Conservation (phyloP, 2,888 invertebrate species). For the Dyspetes luteomarginatus region DNA sequence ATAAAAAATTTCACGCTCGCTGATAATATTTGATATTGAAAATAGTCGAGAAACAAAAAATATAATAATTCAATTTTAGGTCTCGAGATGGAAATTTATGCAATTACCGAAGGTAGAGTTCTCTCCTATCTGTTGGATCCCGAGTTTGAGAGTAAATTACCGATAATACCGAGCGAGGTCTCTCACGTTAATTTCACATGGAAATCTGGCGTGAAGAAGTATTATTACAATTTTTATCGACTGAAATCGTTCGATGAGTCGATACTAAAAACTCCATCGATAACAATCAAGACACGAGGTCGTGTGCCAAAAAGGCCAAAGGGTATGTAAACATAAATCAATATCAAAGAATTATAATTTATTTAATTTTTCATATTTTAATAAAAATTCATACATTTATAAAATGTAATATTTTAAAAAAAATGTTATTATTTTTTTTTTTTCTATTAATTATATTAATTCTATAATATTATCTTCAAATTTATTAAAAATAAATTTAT, state of each 20-base stretch:
- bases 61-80: constrained; percentile 84
- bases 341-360: background rate
- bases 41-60: background rate
- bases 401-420: too few species aligned
- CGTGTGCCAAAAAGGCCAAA: constrained; percentile 93
- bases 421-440: too few species aligned
- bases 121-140: constrained; percentile 94
- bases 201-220: constrained; percentile 92
- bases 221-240: constrained; percentile 94
- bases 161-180: constrained; percentile 96
- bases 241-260: constrained; percentile 93
- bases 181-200: constrained; percentile 96
- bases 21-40: too few species aligned
- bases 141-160: constrained; percentile 94
- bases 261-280: constrained; percentile 93
- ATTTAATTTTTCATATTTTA: constrained; percentile 5
- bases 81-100: constrained; percentile 94
- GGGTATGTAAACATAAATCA: constrained; percentile 85
- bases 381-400: too few species aligned
- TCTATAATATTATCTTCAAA: background rate
- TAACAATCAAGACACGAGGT: constrained; percentile 94
- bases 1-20: too few species aligned
- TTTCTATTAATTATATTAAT: background rate
- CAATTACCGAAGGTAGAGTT: constrained; percentile 94
- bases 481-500: background rate